A percentile compares a stretch with the other conserved stretches of the same genome.
These are phyloP conservation scores for Dromas ardeola DNA, from an alignment of 2,113 vertebrate species.

Conservation along the genomic window DNA sequence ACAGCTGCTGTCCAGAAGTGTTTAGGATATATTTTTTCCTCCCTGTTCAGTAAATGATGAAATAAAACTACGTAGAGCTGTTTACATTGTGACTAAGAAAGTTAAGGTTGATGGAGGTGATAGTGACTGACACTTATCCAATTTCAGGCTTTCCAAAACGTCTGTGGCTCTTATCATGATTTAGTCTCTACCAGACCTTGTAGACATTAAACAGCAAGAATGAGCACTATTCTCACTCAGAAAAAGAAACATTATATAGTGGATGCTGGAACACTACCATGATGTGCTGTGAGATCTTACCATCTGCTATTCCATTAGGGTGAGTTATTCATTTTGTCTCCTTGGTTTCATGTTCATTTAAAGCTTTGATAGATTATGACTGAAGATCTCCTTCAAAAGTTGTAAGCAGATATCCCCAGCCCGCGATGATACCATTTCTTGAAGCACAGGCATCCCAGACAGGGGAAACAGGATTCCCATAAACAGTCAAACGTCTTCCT, in stretches of 20 bases:
- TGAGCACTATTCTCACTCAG: constrained; percentile 37
- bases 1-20: constrained; percentile 50
- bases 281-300: constrained; percentile 9
- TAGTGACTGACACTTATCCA: constrained; percentile 56
- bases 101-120: constrained; percentile 54
- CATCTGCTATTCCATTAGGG: constrained; percentile 41
- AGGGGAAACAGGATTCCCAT: constrained; percentile 25
- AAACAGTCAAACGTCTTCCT: constrained; percentile 28
- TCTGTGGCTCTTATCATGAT: constrained; percentile 65
- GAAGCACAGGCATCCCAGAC: constrained; percentile 39
- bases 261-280: constrained; percentile 13
- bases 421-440: constrained; percentile 20
- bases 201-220: constrained; percentile 57
- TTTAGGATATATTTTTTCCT: neutral
- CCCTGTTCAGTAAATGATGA: constrained; percentile 47
- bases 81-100: constrained; percentile 65
- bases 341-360: constrained; percentile 60
- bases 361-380: constrained; percentile 62
- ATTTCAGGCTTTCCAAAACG: constrained; percentile 59
- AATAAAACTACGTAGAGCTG: constrained; percentile 32
- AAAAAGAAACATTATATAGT: constrained; percentile 46
- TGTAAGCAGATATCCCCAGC: constrained; percentile 45
- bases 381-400: constrained; percentile 56
- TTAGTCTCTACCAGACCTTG: constrained; percentile 44
- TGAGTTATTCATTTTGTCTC: constrained; percentile 55